Base-by-base conservation (phyloP, 2,797 vertebrate species). In the Pseudochaenichthys georgianus region DNA sequence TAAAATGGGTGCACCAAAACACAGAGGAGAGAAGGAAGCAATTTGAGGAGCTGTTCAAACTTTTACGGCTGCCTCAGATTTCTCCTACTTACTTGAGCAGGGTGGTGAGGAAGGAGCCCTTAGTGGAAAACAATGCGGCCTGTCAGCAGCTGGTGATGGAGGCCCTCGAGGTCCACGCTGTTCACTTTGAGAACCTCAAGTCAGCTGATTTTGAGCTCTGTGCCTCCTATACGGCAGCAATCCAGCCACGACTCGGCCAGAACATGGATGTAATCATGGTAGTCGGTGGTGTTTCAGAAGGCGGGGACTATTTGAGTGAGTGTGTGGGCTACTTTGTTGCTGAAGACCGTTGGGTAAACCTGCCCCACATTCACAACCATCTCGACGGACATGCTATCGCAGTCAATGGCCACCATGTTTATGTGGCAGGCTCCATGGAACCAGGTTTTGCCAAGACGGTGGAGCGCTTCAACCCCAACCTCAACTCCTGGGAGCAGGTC, bases 221-320 rank as follows among this genome's bases (percentile, higher is more conserved):
- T 63, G 59, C 85, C 15, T 88, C 88, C n/a, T 79, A 78, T 65
- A 12, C 66, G 28, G 87, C 85, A 1, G 60, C 92, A 0, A 78
- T 94, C 21, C 85, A 96, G 90, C 97, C 97, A 0, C 96, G 97
- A n/a, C 96, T 95, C 0, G 96, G 97, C 21, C 97, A 98, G 80
- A 97, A 97, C 87, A 98, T 98, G 97, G 97, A 98, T 0, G 96
- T 98, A 38, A 97, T 98, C 86, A 96, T 98, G 96, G 97, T 98
- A 5, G 95, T 97, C 4, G 97, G 97, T 2, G 97, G 97, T 0
- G 97, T 98, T 19, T 97, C 97, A 0, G 97, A 98, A 84, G 96
- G 96, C 0, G 96, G 96, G 0, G 97, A 98, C 86, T 98, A 98
- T 85, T 81, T 98, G 81, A 98, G 97, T 5, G 97, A 98, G 82